phyloP scores from a whole-genome alignment of 1,140 invertebrate genomes.

The Drosophila nigromelanica region DNA sequence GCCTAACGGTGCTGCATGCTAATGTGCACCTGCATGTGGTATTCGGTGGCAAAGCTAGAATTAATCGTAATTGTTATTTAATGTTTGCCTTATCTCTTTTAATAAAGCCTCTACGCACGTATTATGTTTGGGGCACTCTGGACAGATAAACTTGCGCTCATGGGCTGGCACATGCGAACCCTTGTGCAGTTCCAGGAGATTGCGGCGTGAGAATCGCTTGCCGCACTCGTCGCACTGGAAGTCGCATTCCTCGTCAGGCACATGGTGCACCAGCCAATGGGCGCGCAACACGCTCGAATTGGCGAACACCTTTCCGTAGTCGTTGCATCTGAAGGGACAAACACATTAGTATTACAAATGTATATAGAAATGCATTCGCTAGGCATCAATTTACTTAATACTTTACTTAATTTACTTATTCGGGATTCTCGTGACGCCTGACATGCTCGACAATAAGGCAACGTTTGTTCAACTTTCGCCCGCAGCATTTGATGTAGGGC shows the following conservation, averaged over 20 bases:
- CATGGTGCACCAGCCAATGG: slow-evolving; percentile 72
- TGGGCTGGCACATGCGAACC: slow-evolving; percentile 72
- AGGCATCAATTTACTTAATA: slow-evolving; percentile 56
- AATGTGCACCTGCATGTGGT: slow-evolving; percentile 74
- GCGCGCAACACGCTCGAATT: slow-evolving; percentile 69
- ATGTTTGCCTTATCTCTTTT: no score
- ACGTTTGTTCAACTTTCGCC: slow-evolving; percentile 70
- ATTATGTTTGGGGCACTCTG: slow-evolving; percentile 72
- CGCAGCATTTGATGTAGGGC: slow-evolving; percentile 73
- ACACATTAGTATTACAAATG: not conserved
- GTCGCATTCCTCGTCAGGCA: slow-evolving; percentile 70
- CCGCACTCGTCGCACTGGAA: slow-evolving; percentile 77
- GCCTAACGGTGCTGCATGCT: slow-evolving; percentile 73
- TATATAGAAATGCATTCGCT: not conserved
- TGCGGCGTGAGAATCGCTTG: slow-evolving; percentile 69
- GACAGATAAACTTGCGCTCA: slow-evolving; percentile 71
- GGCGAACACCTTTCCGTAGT: slow-evolving; percentile 75
- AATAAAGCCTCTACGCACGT: slow-evolving; percentile 42
- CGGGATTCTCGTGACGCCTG: slow-evolving; percentile 71
- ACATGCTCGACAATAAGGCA: slow-evolving; percentile 74
- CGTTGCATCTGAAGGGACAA: slow-evolving; percentile 57
- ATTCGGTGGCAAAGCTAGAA: slow-evolving; percentile 73
- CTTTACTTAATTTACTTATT: no score
- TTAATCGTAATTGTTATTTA: not conserved
- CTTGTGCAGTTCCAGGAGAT: slow-evolving; percentile 74